phyloP scores from a whole-genome alignment of 2,888 invertebrate species.

The Aphidoletes aphidimyza region DNA sequence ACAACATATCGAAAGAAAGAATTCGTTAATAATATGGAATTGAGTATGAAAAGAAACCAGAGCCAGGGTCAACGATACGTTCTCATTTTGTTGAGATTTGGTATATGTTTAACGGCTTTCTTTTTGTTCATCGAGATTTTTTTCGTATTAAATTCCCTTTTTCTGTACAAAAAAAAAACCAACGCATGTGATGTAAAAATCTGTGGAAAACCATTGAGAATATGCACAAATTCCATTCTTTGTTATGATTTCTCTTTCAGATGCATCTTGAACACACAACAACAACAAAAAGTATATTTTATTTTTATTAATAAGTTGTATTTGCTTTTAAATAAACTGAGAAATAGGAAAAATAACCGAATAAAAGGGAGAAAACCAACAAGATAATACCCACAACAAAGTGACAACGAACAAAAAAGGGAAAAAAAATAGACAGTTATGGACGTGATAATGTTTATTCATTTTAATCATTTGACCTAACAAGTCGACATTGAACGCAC shows the following conservation, averaged over 20 bases:
- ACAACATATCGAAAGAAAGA: neutral
- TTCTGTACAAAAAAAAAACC: neutral
- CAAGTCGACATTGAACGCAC: neutral
- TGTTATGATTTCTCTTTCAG: constrained; percentile 34
- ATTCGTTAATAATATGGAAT: constrained; percentile 31
- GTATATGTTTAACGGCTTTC: constrained; percentile 34
- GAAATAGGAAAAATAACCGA: too few species aligned
- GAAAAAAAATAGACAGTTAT: neutral
- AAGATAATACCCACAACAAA: constrained; percentile 38
- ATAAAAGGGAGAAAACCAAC: neutral
- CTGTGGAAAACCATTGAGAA: neutral
- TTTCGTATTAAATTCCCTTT: constrained; percentile 36
- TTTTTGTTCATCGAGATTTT: constrained; percentile 39
- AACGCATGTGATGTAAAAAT: too few species aligned
- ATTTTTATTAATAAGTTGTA: constrained; percentile 3
- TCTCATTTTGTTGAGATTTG: neutral
- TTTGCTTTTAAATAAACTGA: constrained; percentile 1
- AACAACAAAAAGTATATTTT: too few species aligned
- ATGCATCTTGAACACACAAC: neutral
- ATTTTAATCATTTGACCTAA: constrained; percentile 37
- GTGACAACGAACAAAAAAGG: neutral
- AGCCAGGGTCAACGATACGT: constrained; percentile 39
- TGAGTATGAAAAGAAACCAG: neutral
- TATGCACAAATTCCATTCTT: neutral
- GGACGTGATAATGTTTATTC: constrained; percentile 35